Conservation (phyloP, 2,113 vertebrate genomes). For the Oplegnathus fasciatus region DNA sequence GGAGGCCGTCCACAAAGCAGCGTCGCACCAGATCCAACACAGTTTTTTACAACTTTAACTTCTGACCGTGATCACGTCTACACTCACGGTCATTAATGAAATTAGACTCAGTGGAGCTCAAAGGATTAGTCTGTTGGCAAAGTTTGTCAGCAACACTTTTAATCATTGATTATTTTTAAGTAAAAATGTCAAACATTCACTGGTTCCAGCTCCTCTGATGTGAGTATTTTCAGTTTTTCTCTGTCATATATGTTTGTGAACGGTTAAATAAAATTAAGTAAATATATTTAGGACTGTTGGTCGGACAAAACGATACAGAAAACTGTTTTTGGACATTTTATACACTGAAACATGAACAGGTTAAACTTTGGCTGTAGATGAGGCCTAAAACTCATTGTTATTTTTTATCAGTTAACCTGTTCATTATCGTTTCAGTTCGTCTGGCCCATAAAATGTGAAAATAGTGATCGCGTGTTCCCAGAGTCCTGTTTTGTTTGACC, state of each 20-base stretch:
- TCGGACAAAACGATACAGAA: neutral
- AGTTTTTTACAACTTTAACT: no score
- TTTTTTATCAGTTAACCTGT: neutral
- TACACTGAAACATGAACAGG: neutral
- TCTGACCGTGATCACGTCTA: no score
- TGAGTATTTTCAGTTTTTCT: neutral
- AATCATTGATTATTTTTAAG: neutral
- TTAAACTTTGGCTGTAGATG: neutral
- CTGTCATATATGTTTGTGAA: neutral
- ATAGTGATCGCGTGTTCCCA: no score
- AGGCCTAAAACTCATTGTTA: neutral
- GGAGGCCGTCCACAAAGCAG: conserved; percentile 28
- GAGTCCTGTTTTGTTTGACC: neutral
- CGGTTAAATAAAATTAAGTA: no score
- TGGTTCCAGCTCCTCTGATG: no score
- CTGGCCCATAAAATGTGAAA: no score
- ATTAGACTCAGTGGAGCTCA: no score
- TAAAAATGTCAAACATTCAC: no score
- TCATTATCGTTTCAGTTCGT: no score
- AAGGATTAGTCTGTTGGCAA: neutral
- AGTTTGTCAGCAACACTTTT: neutral
- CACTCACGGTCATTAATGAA: no score
- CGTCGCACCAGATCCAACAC: neutral
- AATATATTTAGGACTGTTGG: no score
- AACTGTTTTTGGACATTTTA: no score